These are phyloP conservation scores for Thalassarche chlororhynchos DNA, from an alignment of 2,113 vertebrate genomes.

Conservation along the genomic window DNA sequence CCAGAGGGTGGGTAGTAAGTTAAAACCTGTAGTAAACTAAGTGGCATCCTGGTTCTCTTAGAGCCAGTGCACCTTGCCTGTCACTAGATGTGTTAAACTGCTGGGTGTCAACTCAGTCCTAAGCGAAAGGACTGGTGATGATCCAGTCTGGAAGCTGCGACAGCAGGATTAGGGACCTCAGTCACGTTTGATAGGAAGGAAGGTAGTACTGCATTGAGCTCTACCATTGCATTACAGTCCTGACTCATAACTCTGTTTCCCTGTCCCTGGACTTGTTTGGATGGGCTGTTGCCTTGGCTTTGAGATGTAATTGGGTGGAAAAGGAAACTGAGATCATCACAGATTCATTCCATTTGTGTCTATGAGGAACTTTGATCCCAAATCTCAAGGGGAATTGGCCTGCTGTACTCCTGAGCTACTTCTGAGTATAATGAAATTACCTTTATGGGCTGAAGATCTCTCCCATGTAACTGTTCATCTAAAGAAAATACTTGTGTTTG, in stretches of 20 bases:
- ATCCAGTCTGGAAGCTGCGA: background rate
- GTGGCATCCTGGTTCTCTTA: background rate
- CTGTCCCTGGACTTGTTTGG: background rate
- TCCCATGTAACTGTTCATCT: background rate
- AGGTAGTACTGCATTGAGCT: background rate
- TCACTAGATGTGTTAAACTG: background rate
- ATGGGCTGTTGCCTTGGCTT: background rate
- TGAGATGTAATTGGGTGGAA: background rate
- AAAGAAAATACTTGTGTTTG: background rate
- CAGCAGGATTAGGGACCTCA: background rate
- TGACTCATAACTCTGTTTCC: background rate
- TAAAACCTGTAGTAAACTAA: background rate
- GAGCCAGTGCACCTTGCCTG: background rate
- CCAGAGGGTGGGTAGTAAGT: background rate
- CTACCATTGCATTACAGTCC: background rate
- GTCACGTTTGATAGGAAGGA: background rate
- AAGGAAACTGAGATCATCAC: conserved; percentile 2
- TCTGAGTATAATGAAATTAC: background rate
- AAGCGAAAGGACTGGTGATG: background rate
- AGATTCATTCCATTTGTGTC: background rate
- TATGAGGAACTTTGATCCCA: background rate
- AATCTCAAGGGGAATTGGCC: background rate
- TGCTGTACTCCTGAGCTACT: background rate
- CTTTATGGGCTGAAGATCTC: background rate
- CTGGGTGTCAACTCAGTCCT: background rate